Conservation (phyloP, 2,113 vertebrate species). For the Callospermophilus lateralis region DNA sequence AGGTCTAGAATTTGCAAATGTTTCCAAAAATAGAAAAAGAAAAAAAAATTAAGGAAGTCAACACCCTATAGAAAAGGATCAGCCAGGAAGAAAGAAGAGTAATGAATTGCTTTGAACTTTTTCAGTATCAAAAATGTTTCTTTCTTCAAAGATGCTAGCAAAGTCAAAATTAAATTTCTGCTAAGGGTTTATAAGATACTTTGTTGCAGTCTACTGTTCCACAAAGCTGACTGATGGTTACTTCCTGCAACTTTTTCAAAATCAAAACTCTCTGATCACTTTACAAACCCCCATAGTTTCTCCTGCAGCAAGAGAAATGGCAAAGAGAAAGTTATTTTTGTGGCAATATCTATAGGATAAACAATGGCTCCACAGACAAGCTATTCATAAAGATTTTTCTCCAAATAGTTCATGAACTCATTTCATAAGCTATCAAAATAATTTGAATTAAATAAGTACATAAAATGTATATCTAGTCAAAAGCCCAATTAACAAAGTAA, state of each 20-base stretch:
- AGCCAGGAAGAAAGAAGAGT: not conserved
- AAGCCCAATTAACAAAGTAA: not conserved
- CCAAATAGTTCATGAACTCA: slow-evolving; percentile 15
- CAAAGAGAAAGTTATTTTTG: not conserved
- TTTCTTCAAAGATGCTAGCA: not conserved
- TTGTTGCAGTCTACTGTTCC: not conserved
- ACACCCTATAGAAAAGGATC: not conserved
- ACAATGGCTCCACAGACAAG: not conserved
- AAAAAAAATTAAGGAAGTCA: not conserved
- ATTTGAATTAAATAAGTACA: slow-evolving; percentile 14
- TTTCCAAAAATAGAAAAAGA: not conserved
- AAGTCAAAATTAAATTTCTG: slow-evolving; percentile 45
- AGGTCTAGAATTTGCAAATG: not conserved
- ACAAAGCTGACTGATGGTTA: slow-evolving; percentile 38
- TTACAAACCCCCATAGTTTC: not conserved
- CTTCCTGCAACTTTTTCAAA: not conserved
- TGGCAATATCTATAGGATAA: not conserved
- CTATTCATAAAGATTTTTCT: not conserved
- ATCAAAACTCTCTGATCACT: slow-evolving; percentile 1
- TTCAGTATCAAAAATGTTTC: slow-evolving; percentile 1
- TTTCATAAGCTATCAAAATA: slow-evolving; percentile 27
- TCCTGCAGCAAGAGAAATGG: not conserved
- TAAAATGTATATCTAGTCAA: not conserved
- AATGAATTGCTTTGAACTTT: not conserved
- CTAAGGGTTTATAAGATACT: slow-evolving; percentile 36